These are phyloP conservation scores for Marmota flaviventris DNA, from an alignment of 2,113 vertebrate genomes.

Conservation along the genomic window DNA sequence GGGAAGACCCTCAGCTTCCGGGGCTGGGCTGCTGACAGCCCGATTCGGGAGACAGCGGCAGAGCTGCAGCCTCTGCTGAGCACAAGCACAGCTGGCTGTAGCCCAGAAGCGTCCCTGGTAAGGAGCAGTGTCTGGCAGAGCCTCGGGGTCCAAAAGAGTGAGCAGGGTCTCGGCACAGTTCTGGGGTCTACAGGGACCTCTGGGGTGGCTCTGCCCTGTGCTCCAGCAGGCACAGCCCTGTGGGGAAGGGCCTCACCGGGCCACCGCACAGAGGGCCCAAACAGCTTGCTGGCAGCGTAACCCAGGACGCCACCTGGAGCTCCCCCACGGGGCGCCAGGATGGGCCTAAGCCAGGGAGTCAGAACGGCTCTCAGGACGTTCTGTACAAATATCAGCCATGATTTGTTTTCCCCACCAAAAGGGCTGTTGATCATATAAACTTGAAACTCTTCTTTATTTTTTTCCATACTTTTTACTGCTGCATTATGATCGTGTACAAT, in stretches of 20 bases:
- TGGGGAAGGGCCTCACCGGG: neutral
- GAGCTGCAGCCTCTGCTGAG: no score
- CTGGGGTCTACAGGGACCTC: neutral
- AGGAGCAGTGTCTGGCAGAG: no score
- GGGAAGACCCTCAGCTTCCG: no score
- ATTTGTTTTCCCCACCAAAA: neutral
- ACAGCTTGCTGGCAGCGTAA: rapidly evolving
- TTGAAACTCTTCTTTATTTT: no score
- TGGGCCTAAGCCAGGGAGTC: rapidly evolving
- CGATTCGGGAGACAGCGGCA: no score
- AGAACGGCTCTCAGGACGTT: rapidly evolving
- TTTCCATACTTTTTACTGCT: no score
- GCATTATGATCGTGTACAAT: no score
- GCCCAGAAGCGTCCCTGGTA: no score
- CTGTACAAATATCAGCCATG: rapidly evolving
- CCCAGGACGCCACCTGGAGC: rapidly evolving
- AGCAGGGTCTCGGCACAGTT: rapidly evolving
- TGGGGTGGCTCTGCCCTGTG: rapidly evolving
- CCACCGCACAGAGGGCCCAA: neutral
- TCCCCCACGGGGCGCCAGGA: neutral
- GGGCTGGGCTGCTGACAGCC: no score
- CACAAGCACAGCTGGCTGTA: neutral
- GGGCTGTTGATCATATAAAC: rapidly evolving
- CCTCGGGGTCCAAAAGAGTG: rapidly evolving
- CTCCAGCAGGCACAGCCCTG: no score